Percentiles rank a stretch among this genome's conserved stretches.
Conservation (phyloP, 2,797 vertebrate species). For the Neoniphon sammara region DNA sequence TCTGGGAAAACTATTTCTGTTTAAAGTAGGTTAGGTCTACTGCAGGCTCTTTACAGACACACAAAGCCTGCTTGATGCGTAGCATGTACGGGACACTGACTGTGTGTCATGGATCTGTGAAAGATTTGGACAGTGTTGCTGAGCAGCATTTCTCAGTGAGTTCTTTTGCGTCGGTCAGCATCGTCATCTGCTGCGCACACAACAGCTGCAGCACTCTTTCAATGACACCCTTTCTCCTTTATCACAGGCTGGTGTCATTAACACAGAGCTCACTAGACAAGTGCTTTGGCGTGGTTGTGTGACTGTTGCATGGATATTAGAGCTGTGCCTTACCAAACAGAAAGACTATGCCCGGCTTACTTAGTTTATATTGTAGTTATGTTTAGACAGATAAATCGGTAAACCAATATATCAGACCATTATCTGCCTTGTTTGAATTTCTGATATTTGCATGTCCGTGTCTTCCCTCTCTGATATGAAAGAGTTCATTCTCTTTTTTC, state of each 20-base stretch:
- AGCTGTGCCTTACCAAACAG: not conserved
- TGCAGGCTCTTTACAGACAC: not conserved
- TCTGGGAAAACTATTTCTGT: not conserved
- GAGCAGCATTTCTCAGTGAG: constrained; percentile 13
- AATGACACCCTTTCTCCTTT: not conserved
- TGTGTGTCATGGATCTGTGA: constrained; percentile 20
- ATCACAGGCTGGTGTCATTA: not conserved
- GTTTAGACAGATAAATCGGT: too few relatives aligned
- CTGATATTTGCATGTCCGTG: too few relatives aligned
- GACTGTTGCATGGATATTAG: not conserved
- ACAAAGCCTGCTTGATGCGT: not conserved
- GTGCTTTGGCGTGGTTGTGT: not conserved
- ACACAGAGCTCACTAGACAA: not conserved
- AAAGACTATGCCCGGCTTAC: not conserved
- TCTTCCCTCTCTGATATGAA: too few relatives aligned
- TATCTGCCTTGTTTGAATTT: too few relatives aligned
- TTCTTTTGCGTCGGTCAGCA: not conserved
- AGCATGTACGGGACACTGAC: not conserved
- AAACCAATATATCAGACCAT: too few relatives aligned
- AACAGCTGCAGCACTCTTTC: constrained; percentile 54
- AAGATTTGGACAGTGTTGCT: not conserved
- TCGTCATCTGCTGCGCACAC: constrained; percentile 35
- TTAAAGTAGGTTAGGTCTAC: not conserved
- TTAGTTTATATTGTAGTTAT: not conserved
- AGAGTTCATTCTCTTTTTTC: too few relatives aligned